Conservation (phyloP, 2,113 vertebrate genomes). For the Gadus macrocephalus region DNA sequence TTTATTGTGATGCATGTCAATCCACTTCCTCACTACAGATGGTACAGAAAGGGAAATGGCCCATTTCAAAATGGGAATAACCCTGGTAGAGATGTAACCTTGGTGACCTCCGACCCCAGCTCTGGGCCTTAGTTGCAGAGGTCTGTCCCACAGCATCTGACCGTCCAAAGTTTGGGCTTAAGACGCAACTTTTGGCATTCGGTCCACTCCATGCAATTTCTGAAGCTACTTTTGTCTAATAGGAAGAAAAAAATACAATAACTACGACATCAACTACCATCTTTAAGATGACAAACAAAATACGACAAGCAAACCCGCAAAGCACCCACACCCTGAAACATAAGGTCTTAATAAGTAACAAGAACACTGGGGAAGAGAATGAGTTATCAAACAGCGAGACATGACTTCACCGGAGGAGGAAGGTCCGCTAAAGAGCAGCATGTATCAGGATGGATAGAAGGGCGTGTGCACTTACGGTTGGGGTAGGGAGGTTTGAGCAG, state of each 20-base stretch:
- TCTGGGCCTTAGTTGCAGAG: background rate
- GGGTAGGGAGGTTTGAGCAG: background rate
- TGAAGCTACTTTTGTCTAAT: background rate
- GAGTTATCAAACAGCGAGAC: too few species aligned
- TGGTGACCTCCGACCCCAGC: background rate
- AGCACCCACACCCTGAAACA: background rate
- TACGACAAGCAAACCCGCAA: background rate
- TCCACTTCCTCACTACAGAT: too few species aligned
- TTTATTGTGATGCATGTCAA: too few species aligned
- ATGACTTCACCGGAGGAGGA: too few species aligned
- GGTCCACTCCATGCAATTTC: background rate
- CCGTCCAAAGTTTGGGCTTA: background rate
- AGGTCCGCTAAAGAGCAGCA: too few species aligned
- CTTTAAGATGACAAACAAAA: background rate
- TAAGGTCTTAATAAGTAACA: background rate
- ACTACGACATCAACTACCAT: background rate
- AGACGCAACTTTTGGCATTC: background rate
- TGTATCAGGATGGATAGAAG: too few species aligned
- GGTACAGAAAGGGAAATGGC: too few species aligned
- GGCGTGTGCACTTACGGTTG: background rate
- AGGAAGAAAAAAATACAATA: background rate
- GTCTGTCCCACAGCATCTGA: background rate
- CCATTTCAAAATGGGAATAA: too few species aligned
- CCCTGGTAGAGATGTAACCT: too few species aligned
- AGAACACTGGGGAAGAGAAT: background rate